A percentile compares a stretch with the other conserved stretches of the same genome.
Conservation (phyloP, 2,113 vertebrate genomes). For the Macroglossus sobrinus region DNA sequence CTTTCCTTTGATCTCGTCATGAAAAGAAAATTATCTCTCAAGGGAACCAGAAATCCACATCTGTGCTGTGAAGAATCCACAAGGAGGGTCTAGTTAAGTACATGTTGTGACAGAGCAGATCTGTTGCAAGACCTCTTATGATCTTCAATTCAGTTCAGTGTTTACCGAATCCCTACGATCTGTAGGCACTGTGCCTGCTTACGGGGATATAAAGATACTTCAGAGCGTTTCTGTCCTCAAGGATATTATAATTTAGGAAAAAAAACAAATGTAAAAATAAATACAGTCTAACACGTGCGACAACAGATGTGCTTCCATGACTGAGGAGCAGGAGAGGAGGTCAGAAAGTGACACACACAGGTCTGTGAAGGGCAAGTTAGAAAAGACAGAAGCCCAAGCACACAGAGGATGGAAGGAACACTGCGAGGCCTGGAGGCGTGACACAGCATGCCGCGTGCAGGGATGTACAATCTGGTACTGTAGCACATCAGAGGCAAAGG, state of each 20-base stretch:
- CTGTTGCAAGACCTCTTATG: not conserved
- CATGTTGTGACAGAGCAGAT: not conserved
- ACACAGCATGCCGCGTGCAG: not conserved
- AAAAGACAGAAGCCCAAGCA: not conserved
- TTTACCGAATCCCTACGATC: not conserved
- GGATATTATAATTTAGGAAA: not conserved
- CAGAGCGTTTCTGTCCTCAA: not conserved
- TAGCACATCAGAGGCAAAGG: not conserved
- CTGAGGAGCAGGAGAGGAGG: not conserved
- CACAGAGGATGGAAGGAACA: not conserved
- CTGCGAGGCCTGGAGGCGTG: not conserved
- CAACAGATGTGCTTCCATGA: not conserved
- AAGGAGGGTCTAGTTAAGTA: not conserved
- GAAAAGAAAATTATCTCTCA: not conserved
- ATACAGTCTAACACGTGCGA: not conserved
- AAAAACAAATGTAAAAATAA: slow-evolving; percentile 27
- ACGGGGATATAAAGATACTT: not conserved
- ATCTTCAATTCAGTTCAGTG: not conserved
- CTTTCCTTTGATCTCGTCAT: not conserved
- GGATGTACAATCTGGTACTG: not conserved
- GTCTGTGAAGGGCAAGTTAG: not conserved
- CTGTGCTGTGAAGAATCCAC: not conserved
- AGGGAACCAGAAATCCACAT: not conserved
- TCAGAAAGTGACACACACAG: not conserved
- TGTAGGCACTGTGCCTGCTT: not conserved